Evolutionary conservation across 2,113 vertebrate species (phyloP).

Genomic region (Epinephelus fuscoguttatus): DNA sequence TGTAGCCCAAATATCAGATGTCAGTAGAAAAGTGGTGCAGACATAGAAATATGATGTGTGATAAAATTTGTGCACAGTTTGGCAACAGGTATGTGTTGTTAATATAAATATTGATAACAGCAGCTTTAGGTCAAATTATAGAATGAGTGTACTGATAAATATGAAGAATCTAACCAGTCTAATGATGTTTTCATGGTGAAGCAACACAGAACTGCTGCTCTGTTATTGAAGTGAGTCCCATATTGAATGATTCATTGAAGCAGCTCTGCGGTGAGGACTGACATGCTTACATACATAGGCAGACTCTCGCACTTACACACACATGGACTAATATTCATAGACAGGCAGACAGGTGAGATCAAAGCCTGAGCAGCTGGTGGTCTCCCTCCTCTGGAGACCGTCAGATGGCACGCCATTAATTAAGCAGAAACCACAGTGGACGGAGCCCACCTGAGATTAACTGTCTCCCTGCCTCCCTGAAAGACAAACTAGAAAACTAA

Average conservation of each 20-base stretch:
- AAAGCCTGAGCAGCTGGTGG: slow-evolving; percentile 80
- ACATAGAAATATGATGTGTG: neutral
- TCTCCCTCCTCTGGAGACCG: slow-evolving; percentile 65
- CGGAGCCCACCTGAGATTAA: slow-evolving; percentile 67
- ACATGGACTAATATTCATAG: neutral
- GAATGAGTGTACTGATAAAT: neutral
- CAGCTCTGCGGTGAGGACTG: slow-evolving; percentile 37
- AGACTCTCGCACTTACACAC: neutral
- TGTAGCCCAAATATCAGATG: neutral
- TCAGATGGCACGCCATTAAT: slow-evolving; percentile 83
- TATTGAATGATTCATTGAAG: neutral
- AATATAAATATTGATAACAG: too few species aligned
- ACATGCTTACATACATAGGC: slow-evolving; percentile 17
- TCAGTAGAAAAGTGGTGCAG: neutral
- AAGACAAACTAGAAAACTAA: slow-evolving; percentile 45
- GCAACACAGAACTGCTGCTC: neutral
- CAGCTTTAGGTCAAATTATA: neutral
- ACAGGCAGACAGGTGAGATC: slow-evolving; percentile 72
- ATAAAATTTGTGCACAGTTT: neutral
- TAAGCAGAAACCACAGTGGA: slow-evolving; percentile 78
- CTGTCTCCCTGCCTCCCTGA: slow-evolving; percentile 36
- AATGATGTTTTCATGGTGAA: neutral
- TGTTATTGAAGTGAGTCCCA: slow-evolving; percentile 8
- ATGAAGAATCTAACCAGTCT: neutral
- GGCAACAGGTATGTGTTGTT: neutral